Conservation (phyloP, 2,888 invertebrate species). For the Sycophila texana region DNA sequence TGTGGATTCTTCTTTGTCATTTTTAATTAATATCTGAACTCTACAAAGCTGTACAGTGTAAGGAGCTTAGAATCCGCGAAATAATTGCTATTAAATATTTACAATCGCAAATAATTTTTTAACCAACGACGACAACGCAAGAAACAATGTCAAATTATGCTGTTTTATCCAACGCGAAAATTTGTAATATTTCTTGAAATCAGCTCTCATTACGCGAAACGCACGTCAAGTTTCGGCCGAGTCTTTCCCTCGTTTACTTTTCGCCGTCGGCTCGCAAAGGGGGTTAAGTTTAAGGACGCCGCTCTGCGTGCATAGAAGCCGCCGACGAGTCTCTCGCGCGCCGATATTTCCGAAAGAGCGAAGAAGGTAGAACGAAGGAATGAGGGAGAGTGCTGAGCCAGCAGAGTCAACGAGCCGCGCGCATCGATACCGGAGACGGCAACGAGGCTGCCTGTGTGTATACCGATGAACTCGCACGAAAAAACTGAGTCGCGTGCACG, state of each 20-base stretch:
- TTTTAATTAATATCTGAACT: too few species aligned
- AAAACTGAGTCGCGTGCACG: neutral
- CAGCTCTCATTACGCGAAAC: too few species aligned
- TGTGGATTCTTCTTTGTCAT: too few species aligned
- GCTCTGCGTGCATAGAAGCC: slow-evolving; percentile 45
- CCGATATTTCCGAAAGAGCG: slow-evolving; percentile 36
- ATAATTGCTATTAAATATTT: neutral
- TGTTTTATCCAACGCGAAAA: too few species aligned
- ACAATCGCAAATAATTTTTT: too few species aligned
- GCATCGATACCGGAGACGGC: slow-evolving; percentile 69
- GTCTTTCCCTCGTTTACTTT: too few species aligned
- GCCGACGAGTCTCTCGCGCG: neutral
- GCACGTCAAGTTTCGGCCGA: too few species aligned
- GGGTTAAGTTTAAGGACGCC: slow-evolving; percentile 66
- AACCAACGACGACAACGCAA: too few species aligned
- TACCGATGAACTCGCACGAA: slow-evolving; percentile 32
- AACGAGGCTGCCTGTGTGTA: neutral
- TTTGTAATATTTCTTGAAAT: too few species aligned
- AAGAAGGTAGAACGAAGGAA: slow-evolving; percentile 46
- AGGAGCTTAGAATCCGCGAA: neutral
- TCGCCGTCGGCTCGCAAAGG: slow-evolving; percentile 22
- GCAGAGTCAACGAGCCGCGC: slow-evolving; percentile 69
- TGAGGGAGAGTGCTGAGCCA: slow-evolving; percentile 73
- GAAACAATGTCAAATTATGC: too few species aligned
- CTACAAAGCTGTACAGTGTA: neutral